Conservation (phyloP, 2,888 invertebrate genomes). For the Zygaena filipendulae region DNA sequence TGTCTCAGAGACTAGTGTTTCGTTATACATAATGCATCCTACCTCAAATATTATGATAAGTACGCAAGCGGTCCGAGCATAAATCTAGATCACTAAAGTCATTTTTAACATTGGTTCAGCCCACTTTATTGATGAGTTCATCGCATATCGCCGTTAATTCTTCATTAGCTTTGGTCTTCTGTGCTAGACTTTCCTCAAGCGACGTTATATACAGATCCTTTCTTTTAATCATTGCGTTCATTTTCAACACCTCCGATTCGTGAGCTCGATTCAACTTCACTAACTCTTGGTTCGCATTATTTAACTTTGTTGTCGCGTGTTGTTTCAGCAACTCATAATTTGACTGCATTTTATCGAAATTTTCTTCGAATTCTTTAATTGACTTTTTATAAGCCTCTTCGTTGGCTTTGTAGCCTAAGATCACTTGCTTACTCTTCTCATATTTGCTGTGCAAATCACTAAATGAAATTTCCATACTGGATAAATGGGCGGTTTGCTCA, state of each 20-base stretch:
- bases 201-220: constrained; percentile 87
- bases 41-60: constrained; percentile 34
- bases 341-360: constrained; percentile 78
- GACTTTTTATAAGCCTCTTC: constrained; percentile 77
- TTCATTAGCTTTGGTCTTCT: constrained; percentile 89
- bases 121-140: constrained; percentile 81
- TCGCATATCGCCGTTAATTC: constrained; percentile 93
- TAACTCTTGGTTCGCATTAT: constrained; percentile 79
- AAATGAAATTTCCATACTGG: constrained; percentile 72
- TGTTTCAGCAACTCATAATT: constrained; percentile 88
- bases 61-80: constrained; percentile 36
- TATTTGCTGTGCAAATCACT: constrained; percentile 72
- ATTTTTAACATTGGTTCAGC: constrained; percentile 32
- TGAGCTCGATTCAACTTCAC: constrained; percentile 77
- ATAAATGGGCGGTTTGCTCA: constrained; percentile 69
- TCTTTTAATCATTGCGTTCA: constrained; percentile 88
- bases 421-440: constrained; percentile 73
- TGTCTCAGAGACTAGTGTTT: constrained; percentile 23
- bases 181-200: constrained; percentile 83
- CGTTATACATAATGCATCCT: constrained; percentile 37
- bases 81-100: constrained; percentile 26
- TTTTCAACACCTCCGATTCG: constrained; percentile 83
- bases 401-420: constrained; percentile 62
- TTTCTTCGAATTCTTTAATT: constrained; percentile 75
- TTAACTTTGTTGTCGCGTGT: constrained; percentile 90